Base-by-base conservation (phyloP, 1,140 invertebrate genomes). In the Episyrphus balteatus region DNA sequence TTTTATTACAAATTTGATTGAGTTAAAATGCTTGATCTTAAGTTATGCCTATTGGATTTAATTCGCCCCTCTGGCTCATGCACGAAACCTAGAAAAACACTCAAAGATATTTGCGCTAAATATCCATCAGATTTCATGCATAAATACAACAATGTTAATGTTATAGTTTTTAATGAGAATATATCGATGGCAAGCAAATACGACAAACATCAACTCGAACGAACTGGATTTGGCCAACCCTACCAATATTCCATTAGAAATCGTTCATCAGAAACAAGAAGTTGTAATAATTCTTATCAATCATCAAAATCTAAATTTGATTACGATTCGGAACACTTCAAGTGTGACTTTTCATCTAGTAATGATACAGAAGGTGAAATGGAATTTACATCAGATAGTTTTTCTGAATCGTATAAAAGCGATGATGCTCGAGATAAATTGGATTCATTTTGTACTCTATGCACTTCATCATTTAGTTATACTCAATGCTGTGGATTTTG, bases 101-200 rank as follows among this genome's bases (percentile, higher is more conserved):
- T 62, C 17, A 60, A 66, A 19, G 61, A 64, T 40, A 61, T 62
- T 7, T 60, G 58, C 13, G 53, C 54, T 41, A 58, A 64, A 38
- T 66, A 60, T 37, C 58, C 64, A 49, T 54, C 58, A 7, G 58
- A 62, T 2, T 66, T 62, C 31, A 46, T 61, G 44, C 59, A 60
- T 3, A 66, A 64, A 41, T 64, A 61, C 38, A 56, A 62, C 15
- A 58, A 64, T 11, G 50, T 61, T 13, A 62, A 61, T 46, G 53
- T 66, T 5, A 67, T 67, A 8, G 62, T 66, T 38, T 66, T 67
- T 36, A 67, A 67, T 48, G 64, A 67, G 45, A 67, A 67, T 47
- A 51, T 67, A 5, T 62, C 64, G 21, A 67, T 67, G 64, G 57
- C 63, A 44, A 64, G 63, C 50, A 64, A 61, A 50, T 61, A 59